Percentiles rank a stretch among this genome's conserved stretches.
These are phyloP conservation scores for Zoroaster sp. DNA, from an alignment of 53 echinoderm and acorn worm species.

Conservation along the genomic window DNA sequence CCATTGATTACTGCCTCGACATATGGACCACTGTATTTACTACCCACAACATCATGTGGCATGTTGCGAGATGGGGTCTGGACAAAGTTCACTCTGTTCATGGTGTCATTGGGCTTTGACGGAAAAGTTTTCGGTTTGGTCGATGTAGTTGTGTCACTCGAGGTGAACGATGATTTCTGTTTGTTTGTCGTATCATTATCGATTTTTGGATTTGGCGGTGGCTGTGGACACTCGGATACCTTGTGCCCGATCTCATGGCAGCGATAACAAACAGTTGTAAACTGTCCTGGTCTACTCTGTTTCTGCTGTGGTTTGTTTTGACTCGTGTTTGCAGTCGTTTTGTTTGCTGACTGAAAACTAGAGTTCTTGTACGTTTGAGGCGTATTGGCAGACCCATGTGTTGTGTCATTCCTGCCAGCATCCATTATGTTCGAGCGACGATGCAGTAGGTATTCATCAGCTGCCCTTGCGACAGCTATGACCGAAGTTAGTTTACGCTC, in stretches of 20 bases:
- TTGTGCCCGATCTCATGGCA: not conserved
- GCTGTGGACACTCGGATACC: too few relatives aligned
- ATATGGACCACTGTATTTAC: too few relatives aligned
- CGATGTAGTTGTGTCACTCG: too few relatives aligned
- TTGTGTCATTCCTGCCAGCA: not conserved
- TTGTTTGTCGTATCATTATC: too few relatives aligned
- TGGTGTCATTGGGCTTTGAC: too few relatives aligned
- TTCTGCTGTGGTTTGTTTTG: not conserved
- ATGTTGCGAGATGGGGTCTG: too few relatives aligned
- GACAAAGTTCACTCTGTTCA: too few relatives aligned
- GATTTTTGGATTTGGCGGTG: too few relatives aligned
- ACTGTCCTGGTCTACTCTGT: not conserved
- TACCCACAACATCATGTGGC: too few relatives aligned
- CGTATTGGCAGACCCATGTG: not conserved
- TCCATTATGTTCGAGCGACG: not conserved
- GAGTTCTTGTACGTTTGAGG: not conserved
- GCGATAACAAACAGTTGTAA: not conserved
- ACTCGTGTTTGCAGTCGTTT: not conserved
- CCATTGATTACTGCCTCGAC: too few relatives aligned
- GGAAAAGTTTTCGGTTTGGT: too few relatives aligned
- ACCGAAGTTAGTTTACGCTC: not conserved
- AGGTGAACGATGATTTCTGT: too few relatives aligned
- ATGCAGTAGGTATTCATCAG: not conserved
- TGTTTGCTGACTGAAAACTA: not conserved
- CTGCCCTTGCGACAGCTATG: not conserved